Base-by-base conservation (phyloP, 2,888 invertebrate species). In the Pseudococcus jackbeardsleyi region DNA sequence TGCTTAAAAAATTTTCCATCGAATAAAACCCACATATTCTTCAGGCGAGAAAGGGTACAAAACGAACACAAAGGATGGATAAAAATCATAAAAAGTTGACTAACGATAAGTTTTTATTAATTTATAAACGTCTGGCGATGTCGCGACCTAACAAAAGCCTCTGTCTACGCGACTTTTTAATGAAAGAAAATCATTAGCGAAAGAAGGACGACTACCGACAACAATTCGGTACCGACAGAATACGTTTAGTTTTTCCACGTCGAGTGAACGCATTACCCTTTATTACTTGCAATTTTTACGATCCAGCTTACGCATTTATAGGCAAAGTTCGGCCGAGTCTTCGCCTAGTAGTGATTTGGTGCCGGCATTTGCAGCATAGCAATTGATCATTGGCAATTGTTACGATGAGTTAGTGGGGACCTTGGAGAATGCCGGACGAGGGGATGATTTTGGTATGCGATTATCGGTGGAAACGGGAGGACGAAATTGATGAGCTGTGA, bases 271-370 rank as follows among this genome's bases (percentile, higher is more conserved):
- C 84, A 19, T 84, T 50, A 48, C 84, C 84, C 84, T 84, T 84
- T 84, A 84, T 84, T 84, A 84, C 84, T 84, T 84, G 84, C 84
- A 84, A 54, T 84, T 84, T 84, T 84, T 84, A 54, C 84, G 77
- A 77, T 77, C 1, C 26, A 33, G 26, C 26, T 1, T 33, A 33
- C 26, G 26, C 26, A 33, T 33, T 33, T 3, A 33, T 33, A 33
- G 26, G 26, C 26, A 33, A 33, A 77, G 39, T 11, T 39, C 12
- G 39, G 15, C 5, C 39, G 50, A 11, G 50, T 50, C 50, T 50
- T 77, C 15, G n/a, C 26, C 26, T 3, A 17, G 26, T 39, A 77
- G 39, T 77, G 77, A 77, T 77, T 77, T 77, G 77, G 77, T 54
- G 48, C 48, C 54, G 84, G 84, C 84, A 84, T 84, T 84, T 84